Evolutionary conservation across 1,140 invertebrate species (phyloP), one percentile per base, ranked within the genome.

Genomic region (Chrysopa pallens): DNA sequence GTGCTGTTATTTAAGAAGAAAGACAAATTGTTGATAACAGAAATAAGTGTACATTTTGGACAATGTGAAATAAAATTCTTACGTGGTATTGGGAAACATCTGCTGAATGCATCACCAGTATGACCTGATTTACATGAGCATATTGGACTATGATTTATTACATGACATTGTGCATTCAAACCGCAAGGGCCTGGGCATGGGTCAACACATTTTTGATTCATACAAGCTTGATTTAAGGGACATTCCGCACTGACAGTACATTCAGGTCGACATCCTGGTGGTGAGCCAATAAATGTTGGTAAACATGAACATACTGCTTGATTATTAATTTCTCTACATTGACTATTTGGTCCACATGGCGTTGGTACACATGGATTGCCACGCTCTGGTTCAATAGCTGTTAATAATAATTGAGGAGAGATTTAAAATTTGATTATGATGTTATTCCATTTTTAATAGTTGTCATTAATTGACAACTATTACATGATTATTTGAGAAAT

Each of bases 161-260:
- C 79, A 58, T 73, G 69, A 52, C 83, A 85, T 23, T 74, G 59
- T 2, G 83, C 80, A 54, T 76, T 76, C 12, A 69, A 60, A 17
- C 79, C 83, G 58, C 84, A 88, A 4, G 76, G 74, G 43, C 76
- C 77, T 8, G 69, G 67, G 52, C 80, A 84, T 8, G 80, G 80
- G 60, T 85, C 73, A 42, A 62, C 57, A 52, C 79, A 82, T 63
- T 77, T 79, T 48, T 72, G 74, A 46, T 71, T 68, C 11, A 79
- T 57, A 55, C 80, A 84, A 39, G 78, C 76, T 51, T 67, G 69
- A 45, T 76, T 70, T 43, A 73, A 67, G 8, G 72, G 61, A 59
- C 80, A 84, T 52, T 83, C 80, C 6, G 70, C 67, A 54, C 80
- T 83, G 14, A 78, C 63, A n/a, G 77, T 62, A 60, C 80, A 84